Evolutionary conservation across 2,113 vertebrate species (phyloP), one percentile per base, ranked within the genome.

Genomic region (Clarias batrachus): DNA sequence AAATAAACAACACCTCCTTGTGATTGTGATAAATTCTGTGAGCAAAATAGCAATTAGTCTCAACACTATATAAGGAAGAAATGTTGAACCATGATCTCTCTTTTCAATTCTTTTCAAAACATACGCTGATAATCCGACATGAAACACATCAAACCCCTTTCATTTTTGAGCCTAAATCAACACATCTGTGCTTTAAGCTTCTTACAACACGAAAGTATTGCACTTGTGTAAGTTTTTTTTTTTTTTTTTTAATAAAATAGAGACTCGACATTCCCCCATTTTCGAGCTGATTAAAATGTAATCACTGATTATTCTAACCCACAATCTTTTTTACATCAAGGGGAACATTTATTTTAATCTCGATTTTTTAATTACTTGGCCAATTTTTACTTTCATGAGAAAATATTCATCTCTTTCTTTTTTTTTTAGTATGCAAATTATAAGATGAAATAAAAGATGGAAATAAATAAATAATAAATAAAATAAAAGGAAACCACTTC

Each of bases 231-330:
- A n/a, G 4, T 78, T 54, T 25, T 25, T 94, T 93, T 94, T 92
- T 93, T 48, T 68, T 85, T 66, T 95, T 94, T 94, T 92, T 92
- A 93, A 94, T 93, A 93, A 92, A 94, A 93, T 94, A 93, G 93
- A 94, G 93, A 92, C 94, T 94, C 94, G 93, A 93, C 93, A 93
- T 92, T 94, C 92, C 89, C 92, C 92, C 91, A 93, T 94, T 93
- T 94, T 93, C 90, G 90, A 87, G 93, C 93, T 94, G 94, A 95
- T 96, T 95, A 95, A 95, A 95, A 95, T 93, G 93, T 93, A 94
- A 95, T 94, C 92, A 91, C 90, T 93, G 93, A 95, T 95, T 95
- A 94, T 93, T 92, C 92, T 93, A 92, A 94, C 92, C 92, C 93
- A 92, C 93, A 95, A 95, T 95, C 93, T 94, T 93, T 93, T 92